Evolutionary conservation across 1,140 invertebrate genomes (phyloP).

Genomic region (Pseudomyrmex sp.): DNA sequence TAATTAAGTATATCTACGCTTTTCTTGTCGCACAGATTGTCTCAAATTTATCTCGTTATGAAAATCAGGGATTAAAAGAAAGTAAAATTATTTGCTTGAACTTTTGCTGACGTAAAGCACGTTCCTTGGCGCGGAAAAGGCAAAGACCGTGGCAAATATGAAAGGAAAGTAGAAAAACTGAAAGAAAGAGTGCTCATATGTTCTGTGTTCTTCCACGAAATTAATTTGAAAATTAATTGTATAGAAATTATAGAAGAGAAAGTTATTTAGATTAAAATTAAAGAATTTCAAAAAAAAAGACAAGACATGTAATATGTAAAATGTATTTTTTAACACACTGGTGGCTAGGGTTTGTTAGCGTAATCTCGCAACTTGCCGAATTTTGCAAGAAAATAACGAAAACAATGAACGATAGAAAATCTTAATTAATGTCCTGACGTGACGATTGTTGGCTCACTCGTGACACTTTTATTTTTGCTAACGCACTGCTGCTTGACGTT

Average conservation of each 20-base stretch:
- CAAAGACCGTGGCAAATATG: background rate
- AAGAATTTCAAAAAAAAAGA: background rate
- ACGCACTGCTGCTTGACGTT: slow-evolving; percentile 46
- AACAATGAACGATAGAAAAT: slow-evolving; percentile 31
- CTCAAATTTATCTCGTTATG: background rate
- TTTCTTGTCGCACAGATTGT: background rate
- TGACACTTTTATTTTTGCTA: slow-evolving; percentile 81
- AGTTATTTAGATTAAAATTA: background rate
- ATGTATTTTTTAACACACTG: too few relatives aligned
- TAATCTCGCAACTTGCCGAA: background rate
- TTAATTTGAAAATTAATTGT: slow-evolving; percentile 9
- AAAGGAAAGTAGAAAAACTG: slow-evolving; percentile 51
- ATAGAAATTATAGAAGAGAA: slow-evolving; percentile 49
- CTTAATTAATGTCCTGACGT: slow-evolving; percentile 63
- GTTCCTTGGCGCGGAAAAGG: slow-evolving; percentile 15
- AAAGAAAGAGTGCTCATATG: slow-evolving; percentile 3
- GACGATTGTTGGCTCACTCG: slow-evolving; percentile 65
- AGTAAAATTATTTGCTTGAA: background rate
- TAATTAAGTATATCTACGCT: background rate
- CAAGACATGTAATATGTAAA: background rate
- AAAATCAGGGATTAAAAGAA: slow-evolving; percentile 15
- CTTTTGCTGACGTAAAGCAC: slow-evolving; percentile 1
- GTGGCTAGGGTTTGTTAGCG: background rate
- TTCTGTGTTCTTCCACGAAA: slow-evolving; percentile 48
- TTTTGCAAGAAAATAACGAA: slow-evolving; percentile 35